These are phyloP conservation scores for Ischnus inquisitorius DNA, from an alignment of 2,888 invertebrate genomes.

Conservation along the genomic window DNA sequence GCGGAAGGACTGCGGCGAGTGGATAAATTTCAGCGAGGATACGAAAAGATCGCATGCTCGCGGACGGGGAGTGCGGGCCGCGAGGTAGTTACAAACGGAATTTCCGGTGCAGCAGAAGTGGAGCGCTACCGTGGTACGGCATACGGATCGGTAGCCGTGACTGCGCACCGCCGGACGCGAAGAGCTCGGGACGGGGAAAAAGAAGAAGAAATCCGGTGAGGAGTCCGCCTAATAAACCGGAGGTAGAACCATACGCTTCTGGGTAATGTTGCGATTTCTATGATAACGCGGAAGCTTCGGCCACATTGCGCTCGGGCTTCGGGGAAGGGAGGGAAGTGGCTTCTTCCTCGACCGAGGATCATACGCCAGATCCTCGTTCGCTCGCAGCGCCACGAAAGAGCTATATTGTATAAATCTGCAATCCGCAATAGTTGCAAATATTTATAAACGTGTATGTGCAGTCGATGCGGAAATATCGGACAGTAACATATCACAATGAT, in stretches of 20 bases:
- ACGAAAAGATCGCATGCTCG: slow-evolving; percentile 49
- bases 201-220: slow-evolving; percentile 54
- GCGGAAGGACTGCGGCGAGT: slow-evolving; percentile 61
- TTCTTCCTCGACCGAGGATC: slow-evolving; percentile 1
- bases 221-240: slow-evolving; percentile 74
- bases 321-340: not conserved
- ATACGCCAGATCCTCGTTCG: slow-evolving; percentile 42
- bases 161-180: slow-evolving; percentile 46
- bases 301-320: slow-evolving; percentile 34
- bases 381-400: too few relatives aligned
- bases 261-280: slow-evolving; percentile 78
- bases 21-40: slow-evolving; percentile 71
- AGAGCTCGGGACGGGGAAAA: slow-evolving; percentile 39
- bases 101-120: slow-evolving; percentile 59
- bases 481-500: too few relatives aligned
- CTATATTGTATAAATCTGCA: too few relatives aligned
- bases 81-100: slow-evolving; percentile 42
- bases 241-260: slow-evolving; percentile 73
- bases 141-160: slow-evolving; percentile 33
- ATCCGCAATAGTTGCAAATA: too few relatives aligned
- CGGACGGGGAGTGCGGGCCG: not conserved
- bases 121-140: slow-evolving; percentile 45
- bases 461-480: too few relatives aligned
- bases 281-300: slow-evolving; percentile 71
- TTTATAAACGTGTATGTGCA: too few relatives aligned